A percentile compares a stretch with the other conserved stretches of the same genome.
Evolutionary conservation across 2,888 invertebrate genomes (phyloP).

Genomic region (Drosophila anomelani): DNA sequence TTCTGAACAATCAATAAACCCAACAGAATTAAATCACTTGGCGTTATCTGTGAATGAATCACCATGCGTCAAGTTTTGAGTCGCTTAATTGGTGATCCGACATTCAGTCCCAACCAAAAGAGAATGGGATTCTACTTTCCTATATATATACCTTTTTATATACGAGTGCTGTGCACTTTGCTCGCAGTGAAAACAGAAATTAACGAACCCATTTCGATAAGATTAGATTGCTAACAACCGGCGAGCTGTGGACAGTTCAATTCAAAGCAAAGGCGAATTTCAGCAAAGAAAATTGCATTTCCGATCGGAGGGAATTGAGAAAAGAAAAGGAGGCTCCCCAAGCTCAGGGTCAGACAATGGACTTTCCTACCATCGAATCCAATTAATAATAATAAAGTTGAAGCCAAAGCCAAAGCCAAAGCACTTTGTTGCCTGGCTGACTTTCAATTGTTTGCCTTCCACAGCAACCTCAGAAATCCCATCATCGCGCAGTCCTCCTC

Average conservation of each 20-base stretch:
- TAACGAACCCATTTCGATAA: constrained; percentile 50
- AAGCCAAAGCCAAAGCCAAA: constrained; percentile 15
- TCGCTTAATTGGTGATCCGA: constrained; percentile 52
- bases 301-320: constrained; percentile 41
- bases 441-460: constrained; percentile 56
- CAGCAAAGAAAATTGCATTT: constrained; percentile 40
- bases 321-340: constrained; percentile 19
- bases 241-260: constrained; percentile 8
- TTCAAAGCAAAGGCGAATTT: constrained; percentile 12
- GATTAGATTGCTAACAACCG: constrained; percentile 57
- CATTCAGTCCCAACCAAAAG: background rate
- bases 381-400: constrained; percentile 71
- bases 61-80: constrained; percentile 61
- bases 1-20: constrained; percentile 1
- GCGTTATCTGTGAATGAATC: constrained; percentile 62
- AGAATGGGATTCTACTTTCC: constrained; percentile 39
- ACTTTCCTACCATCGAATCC: constrained; percentile 59
- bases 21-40: constrained; percentile 16
- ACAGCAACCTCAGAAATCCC: constrained; percentile 19
- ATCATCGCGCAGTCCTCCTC: constrained; percentile 33
- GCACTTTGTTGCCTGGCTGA: constrained; percentile 47
- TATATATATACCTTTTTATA: background rate
- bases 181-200: constrained; percentile 46
- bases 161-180: constrained; percentile 53
- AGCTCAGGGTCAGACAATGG: constrained; percentile 40